Conservation (phyloP, 2,113 vertebrate genomes). For the Ovibos moschatus region DNA sequence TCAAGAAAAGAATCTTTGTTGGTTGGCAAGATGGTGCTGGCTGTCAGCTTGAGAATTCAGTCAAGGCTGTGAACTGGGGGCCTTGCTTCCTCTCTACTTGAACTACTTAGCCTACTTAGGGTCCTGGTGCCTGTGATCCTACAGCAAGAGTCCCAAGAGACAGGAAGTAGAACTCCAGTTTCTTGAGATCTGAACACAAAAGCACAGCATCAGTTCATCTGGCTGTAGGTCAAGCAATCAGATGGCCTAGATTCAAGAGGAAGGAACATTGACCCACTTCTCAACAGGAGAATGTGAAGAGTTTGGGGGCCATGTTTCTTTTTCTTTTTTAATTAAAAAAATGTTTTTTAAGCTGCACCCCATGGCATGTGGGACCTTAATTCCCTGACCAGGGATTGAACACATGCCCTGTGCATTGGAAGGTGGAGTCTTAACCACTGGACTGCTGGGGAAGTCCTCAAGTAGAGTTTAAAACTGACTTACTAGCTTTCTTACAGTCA, state of each 20-base stretch:
- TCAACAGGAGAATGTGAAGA: background rate
- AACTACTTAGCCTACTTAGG: background rate
- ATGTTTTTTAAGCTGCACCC: background rate
- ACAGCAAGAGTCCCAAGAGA: background rate
- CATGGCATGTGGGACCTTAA: background rate
- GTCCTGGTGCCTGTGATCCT: background rate
- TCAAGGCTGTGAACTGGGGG: background rate
- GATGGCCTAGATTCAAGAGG: background rate
- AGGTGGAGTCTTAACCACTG: background rate
- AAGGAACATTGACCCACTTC: background rate
- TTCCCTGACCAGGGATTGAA: background rate
- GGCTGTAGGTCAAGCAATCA: background rate
- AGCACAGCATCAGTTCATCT: background rate
- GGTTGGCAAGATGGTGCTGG: background rate
- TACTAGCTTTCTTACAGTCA: background rate
- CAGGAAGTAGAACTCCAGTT: background rate
- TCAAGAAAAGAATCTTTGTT: background rate
- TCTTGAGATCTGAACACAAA: background rate
- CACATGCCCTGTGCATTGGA: background rate
- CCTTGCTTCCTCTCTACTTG: background rate
- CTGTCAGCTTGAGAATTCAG: background rate
- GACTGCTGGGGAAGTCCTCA: background rate
- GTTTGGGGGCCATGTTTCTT: background rate
- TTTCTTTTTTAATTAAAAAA: background rate
- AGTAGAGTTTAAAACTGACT: background rate